These are phyloP conservation scores for Eriocheir sinensis DNA, from an alignment of 1,140 invertebrate genomes.

Conservation along the genomic window DNA sequence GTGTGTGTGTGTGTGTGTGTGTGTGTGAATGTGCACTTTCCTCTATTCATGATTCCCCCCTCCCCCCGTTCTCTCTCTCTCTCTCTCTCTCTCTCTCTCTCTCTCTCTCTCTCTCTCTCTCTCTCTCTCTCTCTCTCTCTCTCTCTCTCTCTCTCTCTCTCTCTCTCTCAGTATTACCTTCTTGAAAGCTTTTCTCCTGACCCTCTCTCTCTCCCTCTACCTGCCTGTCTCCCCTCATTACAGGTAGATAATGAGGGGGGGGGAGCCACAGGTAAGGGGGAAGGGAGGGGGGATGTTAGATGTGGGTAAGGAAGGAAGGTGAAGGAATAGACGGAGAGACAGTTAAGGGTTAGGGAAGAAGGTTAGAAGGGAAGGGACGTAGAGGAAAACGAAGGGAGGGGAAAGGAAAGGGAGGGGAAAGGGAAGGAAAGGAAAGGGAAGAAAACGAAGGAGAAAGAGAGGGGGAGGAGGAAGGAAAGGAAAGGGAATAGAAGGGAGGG, in stretches of 20 bases:
- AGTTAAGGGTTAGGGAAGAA: not conserved
- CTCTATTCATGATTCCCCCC: not conserved
- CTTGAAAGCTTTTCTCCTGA: not conserved
- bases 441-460: slow-evolving; percentile 10
- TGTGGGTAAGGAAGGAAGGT: not conserved
- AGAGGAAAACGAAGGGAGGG: not conserved
- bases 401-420: not conserved
- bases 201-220: not conserved
- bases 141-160: not conserved
- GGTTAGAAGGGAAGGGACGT: not conserved
- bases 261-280: not conserved
- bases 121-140: slow-evolving; percentile 27
- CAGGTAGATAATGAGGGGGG: slow-evolving; percentile 27
- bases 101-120: slow-evolving; percentile 29
- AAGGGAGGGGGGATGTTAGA: not conserved
- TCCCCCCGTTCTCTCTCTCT: not conserved
- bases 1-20: not conserved
- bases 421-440: not conserved
- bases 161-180: not conserved
- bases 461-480: slow-evolving; percentile 19
- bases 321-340: not conserved
- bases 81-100: no score
- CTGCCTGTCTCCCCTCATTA: slow-evolving; percentile 1
- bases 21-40: not conserved
- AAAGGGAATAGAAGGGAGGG: not conserved